Conservation (phyloP, 1,140 invertebrate species). For the Lordiphosa clarofinis region DNA sequence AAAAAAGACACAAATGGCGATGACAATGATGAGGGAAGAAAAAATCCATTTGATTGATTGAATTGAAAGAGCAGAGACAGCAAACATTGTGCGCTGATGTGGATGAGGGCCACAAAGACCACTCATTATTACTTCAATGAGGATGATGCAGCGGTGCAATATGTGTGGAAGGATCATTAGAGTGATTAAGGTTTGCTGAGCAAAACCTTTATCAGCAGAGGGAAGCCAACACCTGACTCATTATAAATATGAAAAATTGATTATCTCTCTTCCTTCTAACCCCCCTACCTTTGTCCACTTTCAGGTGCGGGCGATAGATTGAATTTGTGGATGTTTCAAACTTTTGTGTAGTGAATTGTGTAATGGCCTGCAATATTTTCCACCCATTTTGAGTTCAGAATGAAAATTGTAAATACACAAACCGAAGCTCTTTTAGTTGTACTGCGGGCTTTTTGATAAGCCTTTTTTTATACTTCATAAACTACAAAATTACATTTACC, state of each 20-base stretch:
- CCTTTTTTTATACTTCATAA: conserved; percentile 1
- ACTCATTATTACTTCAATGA: conserved; percentile 8
- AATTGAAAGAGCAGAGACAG: conserved; percentile 53
- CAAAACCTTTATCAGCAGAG: no score
- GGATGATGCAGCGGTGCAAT: conserved; percentile 35
- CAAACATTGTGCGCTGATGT: not conserved
- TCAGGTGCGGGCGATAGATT: no score
- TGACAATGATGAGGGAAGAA: conserved; percentile 27
- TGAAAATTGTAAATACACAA: conserved; percentile 8
- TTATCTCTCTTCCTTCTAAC: no score
- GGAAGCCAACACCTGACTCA: not conserved
- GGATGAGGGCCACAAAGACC: not conserved
- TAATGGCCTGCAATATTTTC: no score
- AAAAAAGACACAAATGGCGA: conserved; percentile 26
- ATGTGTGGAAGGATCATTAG: conserved; percentile 24
- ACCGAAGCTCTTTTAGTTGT: conserved; percentile 3
- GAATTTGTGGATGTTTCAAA: no score
- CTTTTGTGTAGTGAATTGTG: no score
- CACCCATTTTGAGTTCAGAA: not conserved
- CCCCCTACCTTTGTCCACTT: no score
- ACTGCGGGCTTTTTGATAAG: conserved; percentile 3
- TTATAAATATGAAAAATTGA: no score
- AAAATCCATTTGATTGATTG: conserved; percentile 69
- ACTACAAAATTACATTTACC: no score
- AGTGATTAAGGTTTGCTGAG: conserved; percentile 23